Evolutionary conservation across 2,113 vertebrate genomes (phyloP).

Genomic region (Nothoprocta perdicaria): DNA sequence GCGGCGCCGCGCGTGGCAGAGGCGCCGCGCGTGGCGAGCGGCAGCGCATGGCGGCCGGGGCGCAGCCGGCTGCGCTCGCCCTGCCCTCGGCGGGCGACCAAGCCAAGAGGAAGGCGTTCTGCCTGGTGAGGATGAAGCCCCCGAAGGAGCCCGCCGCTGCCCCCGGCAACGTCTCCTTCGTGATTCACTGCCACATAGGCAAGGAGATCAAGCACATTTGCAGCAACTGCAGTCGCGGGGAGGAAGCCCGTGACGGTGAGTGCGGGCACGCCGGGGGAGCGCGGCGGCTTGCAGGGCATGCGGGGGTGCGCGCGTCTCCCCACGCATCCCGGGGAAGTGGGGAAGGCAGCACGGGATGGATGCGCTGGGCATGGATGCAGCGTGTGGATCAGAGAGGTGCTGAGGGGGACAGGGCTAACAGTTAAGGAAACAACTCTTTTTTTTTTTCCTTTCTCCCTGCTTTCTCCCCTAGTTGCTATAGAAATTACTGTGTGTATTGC

Average conservation of each 20-base stretch:
- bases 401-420: neutral
- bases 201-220: conserved; percentile 99
- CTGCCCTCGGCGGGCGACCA: conserved; percentile 82
- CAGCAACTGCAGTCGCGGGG: conserved; percentile 97
- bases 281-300: neutral
- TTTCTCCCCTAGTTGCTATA: neutral
- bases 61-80: conserved; percentile 78
- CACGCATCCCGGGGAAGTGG: conserved; percentile 12
- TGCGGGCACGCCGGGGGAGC: conserved; percentile 58
- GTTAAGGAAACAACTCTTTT: conserved; percentile 24
- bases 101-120: conserved; percentile 90
- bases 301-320: neutral
- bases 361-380: conserved; percentile 31
- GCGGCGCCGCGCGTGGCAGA: neutral
- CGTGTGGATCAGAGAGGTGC: conserved; percentile 17
- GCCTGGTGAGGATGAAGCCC: conserved; percentile 91
- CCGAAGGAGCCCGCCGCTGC: conserved; percentile 83
- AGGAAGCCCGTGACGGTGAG: conserved; percentile 94
- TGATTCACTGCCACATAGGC: conserved; percentile 95
- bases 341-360: conserved; percentile 18
- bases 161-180: conserved; percentile 91
- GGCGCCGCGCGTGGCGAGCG: conserved; percentile 54
- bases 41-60: conserved; percentile 84
- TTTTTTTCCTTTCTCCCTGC: neutral
- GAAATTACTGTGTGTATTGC: conserved; percentile 45